Conservation (phyloP, 2,113 vertebrate genomes). For the Vulpes lagopus region DNA sequence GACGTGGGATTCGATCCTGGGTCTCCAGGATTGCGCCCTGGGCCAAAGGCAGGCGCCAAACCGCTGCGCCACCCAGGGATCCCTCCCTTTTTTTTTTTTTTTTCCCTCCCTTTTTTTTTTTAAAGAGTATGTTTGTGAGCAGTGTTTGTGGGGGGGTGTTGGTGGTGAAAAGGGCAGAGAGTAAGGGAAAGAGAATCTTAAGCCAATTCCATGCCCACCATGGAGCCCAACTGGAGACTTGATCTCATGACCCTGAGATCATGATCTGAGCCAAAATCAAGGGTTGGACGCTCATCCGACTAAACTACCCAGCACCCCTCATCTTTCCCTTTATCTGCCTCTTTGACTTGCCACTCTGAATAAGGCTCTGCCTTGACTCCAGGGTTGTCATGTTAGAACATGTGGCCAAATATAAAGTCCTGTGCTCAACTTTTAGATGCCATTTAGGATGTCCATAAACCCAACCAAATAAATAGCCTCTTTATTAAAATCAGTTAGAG, state of each 20-base stretch:
- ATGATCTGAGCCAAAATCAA: neutral
- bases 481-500: neutral
- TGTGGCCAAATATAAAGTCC: neutral
- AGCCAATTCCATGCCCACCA: neutral
- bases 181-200: neutral
- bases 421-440: neutral
- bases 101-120: too few relatives aligned
- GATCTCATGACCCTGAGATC: neutral
- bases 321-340: neutral
- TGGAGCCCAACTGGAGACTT: neutral
- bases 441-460: neutral
- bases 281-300: neutral
- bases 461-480: neutral
- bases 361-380: neutral
- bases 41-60: too few relatives aligned
- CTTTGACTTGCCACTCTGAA: accelerated
- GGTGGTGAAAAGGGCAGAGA: neutral
- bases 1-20: too few relatives aligned
- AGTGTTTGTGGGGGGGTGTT: too few relatives aligned
- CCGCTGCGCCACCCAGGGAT: too few relatives aligned
- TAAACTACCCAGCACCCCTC: neutral
- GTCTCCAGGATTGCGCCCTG: too few relatives aligned
- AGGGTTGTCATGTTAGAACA: neutral
- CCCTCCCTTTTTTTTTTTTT: too few relatives aligned
- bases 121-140: neutral